These are phyloP conservation scores for Corythoichthys haematopterus DNA, from an alignment of 2,113 vertebrate genomes.

Conservation along the genomic window DNA sequence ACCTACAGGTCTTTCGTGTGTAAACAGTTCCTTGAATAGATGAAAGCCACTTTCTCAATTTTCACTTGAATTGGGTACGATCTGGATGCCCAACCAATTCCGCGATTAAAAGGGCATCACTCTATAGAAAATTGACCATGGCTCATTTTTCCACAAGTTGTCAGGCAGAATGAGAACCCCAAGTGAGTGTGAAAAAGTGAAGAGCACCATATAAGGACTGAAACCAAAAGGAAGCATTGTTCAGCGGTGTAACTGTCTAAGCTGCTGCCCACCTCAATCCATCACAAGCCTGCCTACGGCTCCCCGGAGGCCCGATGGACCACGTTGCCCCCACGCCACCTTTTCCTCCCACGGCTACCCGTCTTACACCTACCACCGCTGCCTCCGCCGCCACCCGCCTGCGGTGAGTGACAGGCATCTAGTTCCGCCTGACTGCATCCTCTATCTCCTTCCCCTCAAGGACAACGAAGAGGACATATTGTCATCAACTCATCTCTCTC, in stretches of 20 bases:
- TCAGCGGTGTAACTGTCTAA: constrained; percentile 34
- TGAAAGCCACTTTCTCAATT: neutral
- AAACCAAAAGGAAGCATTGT: constrained; percentile 51
- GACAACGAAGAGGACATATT: constrained; percentile 65
- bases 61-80: neutral
- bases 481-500: constrained; percentile 63
- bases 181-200: neutral
- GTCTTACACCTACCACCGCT: neutral
- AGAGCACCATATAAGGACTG: constrained; percentile 24
- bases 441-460: constrained; percentile 64
- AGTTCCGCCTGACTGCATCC: constrained; percentile 64
- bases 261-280: constrained; percentile 54
- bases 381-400: constrained; percentile 25
- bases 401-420: constrained; percentile 71
- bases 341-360: constrained; percentile 1
- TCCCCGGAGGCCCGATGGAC: constrained; percentile 45
- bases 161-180: constrained; percentile 12
- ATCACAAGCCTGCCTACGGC: constrained; percentile 52
- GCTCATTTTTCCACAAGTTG: neutral
- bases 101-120: neutral
- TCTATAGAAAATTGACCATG: constrained; percentile 4
- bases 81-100: neutral
- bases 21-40: too few relatives aligned
- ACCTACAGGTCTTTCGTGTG: too few relatives aligned
- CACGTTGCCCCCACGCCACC: constrained; percentile 24